Percentiles rank a stretch among this genome's conserved stretches.
phyloP scores from a whole-genome alignment of 2,797 vertebrate species.

The Periophthalmus magnuspinnatus region DNA sequence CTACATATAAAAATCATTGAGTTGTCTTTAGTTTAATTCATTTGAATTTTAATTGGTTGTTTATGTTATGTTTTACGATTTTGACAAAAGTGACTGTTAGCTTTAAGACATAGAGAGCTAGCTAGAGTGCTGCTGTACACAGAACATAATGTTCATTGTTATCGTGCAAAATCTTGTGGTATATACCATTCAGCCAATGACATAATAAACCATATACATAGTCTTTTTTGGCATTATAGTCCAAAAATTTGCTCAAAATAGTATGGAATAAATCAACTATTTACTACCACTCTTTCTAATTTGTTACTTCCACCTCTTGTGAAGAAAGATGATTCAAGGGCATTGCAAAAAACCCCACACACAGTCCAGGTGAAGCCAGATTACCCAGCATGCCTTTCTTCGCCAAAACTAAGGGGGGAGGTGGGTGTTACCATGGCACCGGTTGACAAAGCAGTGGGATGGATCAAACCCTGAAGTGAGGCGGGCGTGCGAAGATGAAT shows the following conservation, averaged over 20 bases:
- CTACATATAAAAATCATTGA: too few relatives aligned
- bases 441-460: constrained; percentile 30
- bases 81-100: too few relatives aligned
- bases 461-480: constrained; percentile 35
- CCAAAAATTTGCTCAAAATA: neutral
- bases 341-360: constrained; percentile 21
- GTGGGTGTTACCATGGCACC: constrained; percentile 62
- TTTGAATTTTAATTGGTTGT: too few relatives aligned
- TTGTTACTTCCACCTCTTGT: constrained; percentile 14
- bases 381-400: constrained; percentile 67
- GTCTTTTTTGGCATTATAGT: neutral
- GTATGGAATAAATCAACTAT: neutral
- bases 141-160: too few relatives aligned
- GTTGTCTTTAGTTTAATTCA: too few relatives aligned
- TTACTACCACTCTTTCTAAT: neutral
- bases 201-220: neutral
- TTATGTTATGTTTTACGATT: too few relatives aligned
- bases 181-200: neutral
- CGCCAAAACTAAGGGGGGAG: constrained; percentile 11
- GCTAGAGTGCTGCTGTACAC: too few relatives aligned
- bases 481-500: constrained; percentile 44
- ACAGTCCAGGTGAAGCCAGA: constrained; percentile 63
- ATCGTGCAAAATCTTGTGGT: too few relatives aligned
- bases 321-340: constrained; percentile 51
- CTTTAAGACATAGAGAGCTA: too few relatives aligned